phyloP scores from a whole-genome alignment of 2,113 vertebrate genomes.

The Dasyurus viverrinus region DNA sequence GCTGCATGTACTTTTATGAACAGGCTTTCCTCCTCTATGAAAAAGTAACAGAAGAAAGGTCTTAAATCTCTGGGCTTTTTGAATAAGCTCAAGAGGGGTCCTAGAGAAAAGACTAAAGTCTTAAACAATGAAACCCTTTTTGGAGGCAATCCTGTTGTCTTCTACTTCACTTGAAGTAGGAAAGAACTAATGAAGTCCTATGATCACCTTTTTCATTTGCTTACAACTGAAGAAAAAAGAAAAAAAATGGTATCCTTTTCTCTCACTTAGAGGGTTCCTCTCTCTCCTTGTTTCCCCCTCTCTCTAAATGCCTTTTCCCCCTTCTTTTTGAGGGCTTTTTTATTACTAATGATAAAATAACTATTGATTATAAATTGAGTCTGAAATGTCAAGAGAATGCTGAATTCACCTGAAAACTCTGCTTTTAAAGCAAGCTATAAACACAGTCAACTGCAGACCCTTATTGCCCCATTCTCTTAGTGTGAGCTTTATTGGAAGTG shows the following conservation, averaged over 20 bases:
- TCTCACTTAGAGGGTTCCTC: slow-evolving; percentile 21
- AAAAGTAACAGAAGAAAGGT: neutral
- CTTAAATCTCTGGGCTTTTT: slow-evolving; percentile 46
- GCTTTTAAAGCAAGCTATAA: slow-evolving; percentile 74
- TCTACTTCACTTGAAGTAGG: slow-evolving; percentile 30
- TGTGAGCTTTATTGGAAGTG: slow-evolving; percentile 59
- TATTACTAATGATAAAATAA: slow-evolving; percentile 77
- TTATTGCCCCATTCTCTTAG: slow-evolving; percentile 60
- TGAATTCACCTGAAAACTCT: slow-evolving; percentile 77
- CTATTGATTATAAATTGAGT: slow-evolving; percentile 77
- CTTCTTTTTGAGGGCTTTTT: slow-evolving; percentile 61
- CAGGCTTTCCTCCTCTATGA: neutral
- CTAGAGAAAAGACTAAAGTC: slow-evolving; percentile 66
- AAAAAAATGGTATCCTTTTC: neutral
- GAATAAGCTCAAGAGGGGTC: neutral
- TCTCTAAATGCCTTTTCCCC: slow-evolving; percentile 71
- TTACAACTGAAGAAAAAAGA: slow-evolving; percentile 42
- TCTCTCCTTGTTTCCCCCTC: slow-evolving; percentile 17
- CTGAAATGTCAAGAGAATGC: slow-evolving; percentile 80
- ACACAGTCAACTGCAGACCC: slow-evolving; percentile 59
- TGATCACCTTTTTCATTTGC: slow-evolving; percentile 53
- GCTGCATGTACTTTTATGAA: neutral
- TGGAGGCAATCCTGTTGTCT: slow-evolving; percentile 25
- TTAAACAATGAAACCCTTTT: slow-evolving; percentile 73
- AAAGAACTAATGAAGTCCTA: slow-evolving; percentile 52